Evolutionary conservation across 2,113 vertebrate genomes (phyloP).

Genomic region (Lagopus muta): DNA sequence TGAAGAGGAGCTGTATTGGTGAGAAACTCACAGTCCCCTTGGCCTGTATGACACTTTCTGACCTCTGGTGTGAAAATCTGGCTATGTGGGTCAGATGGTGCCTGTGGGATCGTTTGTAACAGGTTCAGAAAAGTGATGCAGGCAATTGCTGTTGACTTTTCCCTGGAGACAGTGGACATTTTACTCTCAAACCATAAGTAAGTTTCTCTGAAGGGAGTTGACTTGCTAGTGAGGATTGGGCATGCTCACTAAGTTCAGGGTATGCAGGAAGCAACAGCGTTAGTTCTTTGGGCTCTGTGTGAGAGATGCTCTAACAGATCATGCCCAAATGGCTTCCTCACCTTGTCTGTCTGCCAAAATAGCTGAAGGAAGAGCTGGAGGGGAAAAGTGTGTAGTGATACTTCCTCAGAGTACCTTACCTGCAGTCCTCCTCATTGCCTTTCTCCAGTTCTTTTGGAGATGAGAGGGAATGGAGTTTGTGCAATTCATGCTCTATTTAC

Average conservation of each 20-base stretch:
- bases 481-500: not conserved
- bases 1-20: not conserved
- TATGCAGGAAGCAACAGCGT: not conserved
- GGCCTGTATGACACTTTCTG: fast-evolving
- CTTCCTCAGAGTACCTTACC: not conserved
- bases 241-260: not conserved
- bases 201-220: not conserved
- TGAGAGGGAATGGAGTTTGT: not conserved
- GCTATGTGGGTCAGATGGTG: not conserved
- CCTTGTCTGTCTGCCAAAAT: not conserved
- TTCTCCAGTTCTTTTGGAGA: not conserved
- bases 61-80: not conserved
- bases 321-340: not conserved
- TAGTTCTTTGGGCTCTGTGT: not conserved
- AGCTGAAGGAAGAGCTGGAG: not conserved
- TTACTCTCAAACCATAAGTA: not conserved
- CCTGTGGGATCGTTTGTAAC: not conserved
- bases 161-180: not conserved
- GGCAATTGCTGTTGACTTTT: not conserved
- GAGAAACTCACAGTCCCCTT: not conserved
- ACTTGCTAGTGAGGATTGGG: not conserved
- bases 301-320: not conserved
- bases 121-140: not conserved
- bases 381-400: not conserved
- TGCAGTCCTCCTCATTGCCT: not conserved